These are phyloP conservation scores for Leptopilina myrica DNA, from an alignment of 2,888 invertebrate species.

Conservation along the genomic window DNA sequence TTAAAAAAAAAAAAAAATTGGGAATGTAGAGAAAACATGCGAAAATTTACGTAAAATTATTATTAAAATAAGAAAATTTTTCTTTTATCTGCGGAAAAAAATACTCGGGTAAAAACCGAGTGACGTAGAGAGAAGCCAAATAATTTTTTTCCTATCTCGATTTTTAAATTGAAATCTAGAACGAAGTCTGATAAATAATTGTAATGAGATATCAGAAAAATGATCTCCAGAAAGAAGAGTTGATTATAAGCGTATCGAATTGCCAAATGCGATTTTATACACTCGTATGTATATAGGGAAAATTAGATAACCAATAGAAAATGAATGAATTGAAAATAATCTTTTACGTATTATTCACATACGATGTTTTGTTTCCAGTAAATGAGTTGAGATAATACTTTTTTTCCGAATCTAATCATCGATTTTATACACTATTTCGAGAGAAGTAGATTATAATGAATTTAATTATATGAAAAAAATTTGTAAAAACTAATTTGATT, in stretches of 20 bases:
- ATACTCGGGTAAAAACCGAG: too few species aligned
- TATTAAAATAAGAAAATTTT: neutral
- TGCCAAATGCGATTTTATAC: conserved; percentile 20
- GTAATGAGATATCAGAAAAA: conserved; percentile 4
- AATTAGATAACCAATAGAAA: neutral
- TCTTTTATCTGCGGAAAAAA: neutral
- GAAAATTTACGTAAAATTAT: too few species aligned
- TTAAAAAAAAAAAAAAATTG: too few species aligned
- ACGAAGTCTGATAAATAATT: conserved; percentile 1
- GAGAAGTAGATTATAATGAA: neutral
- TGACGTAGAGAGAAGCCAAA: neutral
- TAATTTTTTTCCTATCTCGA: neutral
- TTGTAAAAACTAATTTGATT: too few species aligned
- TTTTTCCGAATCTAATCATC: conserved; percentile 5
- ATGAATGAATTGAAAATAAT: conserved; percentile 2
- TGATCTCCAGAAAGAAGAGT: conserved; percentile 18
- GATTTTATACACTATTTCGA: neutral
- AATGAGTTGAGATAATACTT: neutral
- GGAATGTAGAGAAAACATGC: too few species aligned
- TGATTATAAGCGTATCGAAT: conserved; percentile 14
- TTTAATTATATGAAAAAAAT: too few species aligned
- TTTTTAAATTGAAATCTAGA: neutral
- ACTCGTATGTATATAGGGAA: neutral
- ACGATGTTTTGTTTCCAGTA: conserved; percentile 15
- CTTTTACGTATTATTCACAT: neutral